Evolutionary conservation across 37 sponge, comb jelly and placozoan species (phyloP).

Genomic region (Halichondria panicea): DNA sequence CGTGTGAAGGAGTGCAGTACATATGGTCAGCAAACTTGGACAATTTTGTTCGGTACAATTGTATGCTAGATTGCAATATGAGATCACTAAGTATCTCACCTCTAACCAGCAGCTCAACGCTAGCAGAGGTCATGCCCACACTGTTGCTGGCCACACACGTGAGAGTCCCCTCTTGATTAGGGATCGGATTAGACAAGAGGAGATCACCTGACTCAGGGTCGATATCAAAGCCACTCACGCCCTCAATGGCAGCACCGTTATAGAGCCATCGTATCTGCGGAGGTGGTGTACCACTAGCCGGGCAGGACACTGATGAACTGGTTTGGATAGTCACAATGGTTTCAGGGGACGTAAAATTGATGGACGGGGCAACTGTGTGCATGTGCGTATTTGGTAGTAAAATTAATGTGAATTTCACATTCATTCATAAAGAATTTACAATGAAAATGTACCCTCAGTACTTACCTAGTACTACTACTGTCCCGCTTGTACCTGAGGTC

Average conservation of each 20-base stretch:
- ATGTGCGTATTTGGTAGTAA: background rate
- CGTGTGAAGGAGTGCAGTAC: too few species aligned
- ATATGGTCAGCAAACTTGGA: too few species aligned
- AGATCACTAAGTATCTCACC: slow-evolving; percentile 38
- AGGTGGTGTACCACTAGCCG: slow-evolving; percentile 22
- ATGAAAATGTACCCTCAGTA: background rate
- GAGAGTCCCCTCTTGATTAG: slow-evolving; percentile 17
- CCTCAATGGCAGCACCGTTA: background rate
- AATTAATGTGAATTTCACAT: background rate
- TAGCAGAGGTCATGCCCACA: background rate
- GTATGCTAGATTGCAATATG: too few species aligned
- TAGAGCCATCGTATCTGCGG: slow-evolving; percentile 23
- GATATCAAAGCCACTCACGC: background rate
- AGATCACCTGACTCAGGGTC: slow-evolving; percentile 5
- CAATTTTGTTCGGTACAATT: too few species aligned
- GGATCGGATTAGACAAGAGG: background rate
- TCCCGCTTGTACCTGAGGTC: background rate
- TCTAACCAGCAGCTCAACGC: slow-evolving; percentile 15
- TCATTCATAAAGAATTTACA: background rate
- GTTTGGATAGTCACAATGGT: slow-evolving; percentile 5
- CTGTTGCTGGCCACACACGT: slow-evolving; percentile 41
- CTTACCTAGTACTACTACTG: slow-evolving; percentile 5
- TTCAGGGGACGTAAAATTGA: background rate
- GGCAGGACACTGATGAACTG: slow-evolving; percentile 11
- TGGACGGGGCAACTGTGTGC: slow-evolving; percentile 40